Evolutionary conservation across 2,888 invertebrate species (phyloP).

Genomic region (Epinotia nisella): DNA sequence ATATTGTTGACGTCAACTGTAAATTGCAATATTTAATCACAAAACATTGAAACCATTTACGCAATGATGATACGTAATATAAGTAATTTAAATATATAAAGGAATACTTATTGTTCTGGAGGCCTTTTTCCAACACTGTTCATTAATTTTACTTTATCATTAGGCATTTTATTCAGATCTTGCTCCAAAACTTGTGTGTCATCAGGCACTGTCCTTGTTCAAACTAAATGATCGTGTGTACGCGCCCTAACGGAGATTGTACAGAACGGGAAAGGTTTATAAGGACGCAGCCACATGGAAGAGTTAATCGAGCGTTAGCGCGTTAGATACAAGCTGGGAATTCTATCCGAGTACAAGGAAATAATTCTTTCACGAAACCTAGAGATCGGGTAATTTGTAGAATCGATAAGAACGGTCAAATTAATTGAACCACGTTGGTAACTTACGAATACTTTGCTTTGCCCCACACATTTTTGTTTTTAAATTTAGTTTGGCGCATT

Average conservation of each 20-base stretch:
- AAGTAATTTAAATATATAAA: no score
- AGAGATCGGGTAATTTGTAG: not conserved
- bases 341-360: slow-evolving; percentile 10
- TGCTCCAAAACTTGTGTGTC: not conserved
- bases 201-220: not conserved
- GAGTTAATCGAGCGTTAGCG: slow-evolving; percentile 41
- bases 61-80: no score
- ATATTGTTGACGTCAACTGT: no score
- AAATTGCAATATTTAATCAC: no score
- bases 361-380: slow-evolving; percentile 7
- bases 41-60: no score
- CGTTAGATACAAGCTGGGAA: slow-evolving; percentile 40
- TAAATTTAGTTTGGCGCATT: no score
- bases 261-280: slow-evolving; percentile 42
- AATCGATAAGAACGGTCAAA: not conserved
- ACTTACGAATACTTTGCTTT: no score
- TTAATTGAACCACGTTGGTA: not conserved
- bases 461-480: not conserved
- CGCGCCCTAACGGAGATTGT: slow-evolving; percentile 29
- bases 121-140: not conserved
- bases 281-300: slow-evolving; percentile 40
- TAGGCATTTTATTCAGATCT: not conserved
- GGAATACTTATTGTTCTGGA: not conserved
- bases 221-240: slow-evolving; percentile 23
- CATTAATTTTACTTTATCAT: not conserved